Percentiles rank a stretch among this genome's conserved stretches.
phyloP scores from a whole-genome alignment of 2,888 invertebrate genomes.

The Amblyjoppa fuscipennis region DNA sequence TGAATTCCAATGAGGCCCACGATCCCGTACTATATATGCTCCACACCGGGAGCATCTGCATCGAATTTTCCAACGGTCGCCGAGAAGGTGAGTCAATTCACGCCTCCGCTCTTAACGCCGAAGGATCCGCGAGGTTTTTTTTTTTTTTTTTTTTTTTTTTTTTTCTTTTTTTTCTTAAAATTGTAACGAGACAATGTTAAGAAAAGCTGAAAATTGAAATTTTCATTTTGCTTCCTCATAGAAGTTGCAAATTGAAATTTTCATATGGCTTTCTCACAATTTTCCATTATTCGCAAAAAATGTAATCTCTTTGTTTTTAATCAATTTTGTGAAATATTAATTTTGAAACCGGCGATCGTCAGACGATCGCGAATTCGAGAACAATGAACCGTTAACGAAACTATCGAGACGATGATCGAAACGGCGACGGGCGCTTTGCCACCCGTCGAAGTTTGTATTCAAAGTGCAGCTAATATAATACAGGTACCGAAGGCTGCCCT shows the following conservation, averaged over 20 bases:
- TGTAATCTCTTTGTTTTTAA: neutral
- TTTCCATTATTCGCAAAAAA: neutral
- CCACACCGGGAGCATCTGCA: conserved; percentile 75
- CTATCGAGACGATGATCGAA: neutral
- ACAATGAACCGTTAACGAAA: neutral
- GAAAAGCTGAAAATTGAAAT: too few species aligned
- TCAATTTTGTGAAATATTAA: neutral
- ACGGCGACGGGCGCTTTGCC: neutral
- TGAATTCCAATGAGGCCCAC: conserved; percentile 83
- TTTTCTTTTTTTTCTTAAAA: too few species aligned
- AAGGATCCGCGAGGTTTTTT: neutral
- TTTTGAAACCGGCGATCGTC: neutral
- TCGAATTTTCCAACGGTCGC: conserved; percentile 79
- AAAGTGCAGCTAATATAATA: conserved; percentile 71
- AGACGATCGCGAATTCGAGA: neutral
- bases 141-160: neutral
- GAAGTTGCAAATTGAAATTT: too few species aligned
- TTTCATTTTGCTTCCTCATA: too few species aligned
- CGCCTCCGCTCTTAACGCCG: conserved; percentile 13
- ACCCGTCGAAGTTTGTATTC: conserved; percentile 72
- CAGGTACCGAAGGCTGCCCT: conserved; percentile 70
- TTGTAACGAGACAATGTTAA: too few species aligned
- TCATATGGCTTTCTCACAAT: too few species aligned
- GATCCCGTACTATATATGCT: conserved; percentile 81
- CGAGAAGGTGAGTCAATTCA: conserved; percentile 80